Percentiles rank a stretch among this genome's conserved stretches.
These are phyloP conservation scores for Rhinichthys klamathensis DNA, from an alignment of 2,113 vertebrate species.

Conservation along the genomic window DNA sequence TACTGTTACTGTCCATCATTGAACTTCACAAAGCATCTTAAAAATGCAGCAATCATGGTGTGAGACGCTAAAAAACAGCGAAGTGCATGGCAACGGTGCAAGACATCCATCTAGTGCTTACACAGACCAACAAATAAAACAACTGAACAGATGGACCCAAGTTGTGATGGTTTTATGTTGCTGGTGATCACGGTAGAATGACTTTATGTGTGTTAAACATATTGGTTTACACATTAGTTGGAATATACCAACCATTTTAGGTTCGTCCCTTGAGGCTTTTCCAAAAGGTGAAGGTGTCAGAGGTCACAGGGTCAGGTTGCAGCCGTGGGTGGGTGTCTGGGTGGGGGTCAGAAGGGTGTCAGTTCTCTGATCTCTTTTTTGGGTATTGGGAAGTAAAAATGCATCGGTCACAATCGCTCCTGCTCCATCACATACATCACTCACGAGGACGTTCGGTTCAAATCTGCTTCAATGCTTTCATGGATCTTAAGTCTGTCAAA, in stretches of 20 bases:
- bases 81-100: background rate
- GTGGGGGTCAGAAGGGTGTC: constrained; percentile 54
- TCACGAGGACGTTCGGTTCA: background rate
- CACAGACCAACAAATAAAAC: background rate
- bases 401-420: background rate
- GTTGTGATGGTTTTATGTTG: background rate
- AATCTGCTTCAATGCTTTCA: background rate
- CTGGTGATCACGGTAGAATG: background rate
- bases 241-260: constrained; percentile 55
- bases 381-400: constrained; percentile 51
- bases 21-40: background rate
- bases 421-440: background rate
- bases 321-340: constrained; percentile 49
- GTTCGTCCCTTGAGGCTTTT: constrained; percentile 63
- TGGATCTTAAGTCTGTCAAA: background rate
- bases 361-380: constrained; percentile 45
- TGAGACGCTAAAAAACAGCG: background rate
- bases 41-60: background rate
- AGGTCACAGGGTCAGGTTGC: constrained; percentile 63
- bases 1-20: background rate
- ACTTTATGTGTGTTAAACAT: background rate
- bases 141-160: background rate
- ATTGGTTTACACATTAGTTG: constrained; percentile 50
- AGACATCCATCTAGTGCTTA: background rate
- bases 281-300: constrained; percentile 65